These are phyloP conservation scores for Gavia stellata DNA, from an alignment of 2,113 vertebrate species.

Conservation along the genomic window DNA sequence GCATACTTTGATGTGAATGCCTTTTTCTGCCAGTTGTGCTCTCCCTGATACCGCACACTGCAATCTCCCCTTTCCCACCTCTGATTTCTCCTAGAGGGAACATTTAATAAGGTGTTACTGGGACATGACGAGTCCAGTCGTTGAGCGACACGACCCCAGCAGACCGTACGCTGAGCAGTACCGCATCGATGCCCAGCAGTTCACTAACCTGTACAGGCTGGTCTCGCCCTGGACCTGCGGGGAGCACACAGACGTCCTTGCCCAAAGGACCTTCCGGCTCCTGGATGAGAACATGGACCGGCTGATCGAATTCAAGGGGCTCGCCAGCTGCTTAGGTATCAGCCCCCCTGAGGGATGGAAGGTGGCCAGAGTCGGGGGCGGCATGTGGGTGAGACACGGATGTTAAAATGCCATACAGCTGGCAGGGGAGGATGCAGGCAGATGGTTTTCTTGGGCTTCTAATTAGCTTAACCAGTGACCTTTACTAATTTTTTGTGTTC, in stretches of 20 bases:
- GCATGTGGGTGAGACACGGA: accelerated
- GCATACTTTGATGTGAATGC: not conserved
- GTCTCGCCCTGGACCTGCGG: constrained; percentile 84
- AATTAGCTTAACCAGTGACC: not conserved
- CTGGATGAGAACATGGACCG: constrained; percentile 82
- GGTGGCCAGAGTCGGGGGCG: not conserved
- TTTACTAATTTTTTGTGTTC: not conserved
- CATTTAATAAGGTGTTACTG: constrained; percentile 91
- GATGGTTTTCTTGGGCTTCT: not conserved
- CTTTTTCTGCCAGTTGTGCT: not conserved
- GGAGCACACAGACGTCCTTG: constrained; percentile 77
- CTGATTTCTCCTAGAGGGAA: constrained; percentile 77
- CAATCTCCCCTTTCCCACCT: not conserved
- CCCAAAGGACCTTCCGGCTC: constrained; percentile 85
- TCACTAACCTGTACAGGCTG: constrained; percentile 82
- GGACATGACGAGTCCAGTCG: constrained; percentile 63
- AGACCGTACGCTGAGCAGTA: constrained; percentile 84
- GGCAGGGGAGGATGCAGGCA: not conserved
- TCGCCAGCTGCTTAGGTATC: constrained; percentile 84
- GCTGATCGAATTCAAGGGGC: constrained; percentile 84
- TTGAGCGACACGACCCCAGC: constrained; percentile 72
- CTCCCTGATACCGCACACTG: accelerated
- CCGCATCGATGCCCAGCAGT: constrained; percentile 86
- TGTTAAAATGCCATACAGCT: not conserved
- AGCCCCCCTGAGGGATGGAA: not conserved